Base-by-base conservation (phyloP, 2,888 invertebrate genomes). In the Parelbella ahira region DNA sequence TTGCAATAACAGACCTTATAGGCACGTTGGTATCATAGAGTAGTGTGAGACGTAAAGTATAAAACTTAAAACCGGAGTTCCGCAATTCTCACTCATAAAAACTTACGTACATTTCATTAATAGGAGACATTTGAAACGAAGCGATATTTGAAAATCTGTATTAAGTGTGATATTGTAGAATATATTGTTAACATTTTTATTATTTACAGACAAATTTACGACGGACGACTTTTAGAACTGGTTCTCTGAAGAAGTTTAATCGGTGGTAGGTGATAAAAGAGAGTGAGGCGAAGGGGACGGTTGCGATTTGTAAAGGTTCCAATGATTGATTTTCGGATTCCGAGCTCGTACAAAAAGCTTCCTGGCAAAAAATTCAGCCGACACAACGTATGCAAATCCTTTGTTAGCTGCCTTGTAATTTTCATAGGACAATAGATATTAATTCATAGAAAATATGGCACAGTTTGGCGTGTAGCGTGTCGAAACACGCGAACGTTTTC, bases 311-410 rank as follows among this genome's bases (percentile, higher is more conserved):
- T 43, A 43, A 43, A 43, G 36, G 42, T 43, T 43, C 42, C 42
- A 36, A 43, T 53, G 56, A 55, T 54, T 50, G 55, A 57, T 56
- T 50, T 51, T 50, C 49, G 51, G 51, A 48, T 50, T 48, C 47
- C 45, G 32, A 44, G 37, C 25, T 34, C 24, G 43, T 44, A 50
- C 59, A 54, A 58, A 53, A 50, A 53, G 41, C 39, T 37, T 30
- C 15, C 47, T 32, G 41, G 54, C 56, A 60, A 60, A 60, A 60
- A 60, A 53, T 48, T 36, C 43, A 45, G 38, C 48, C 44, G 47
- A 41, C 45, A 27, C 37, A 32, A 44, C 49, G 58, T 58, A 60
- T 60, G 60, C 60, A 60, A 60, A 59, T 58, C 51, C 37, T 49
- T 60, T 55, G 53, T 55, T 48, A 27, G 45, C 27, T 15, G 38